Evolutionary conservation across 2,113 vertebrate species (phyloP).

Genomic region (Clarias macrocephalus): DNA sequence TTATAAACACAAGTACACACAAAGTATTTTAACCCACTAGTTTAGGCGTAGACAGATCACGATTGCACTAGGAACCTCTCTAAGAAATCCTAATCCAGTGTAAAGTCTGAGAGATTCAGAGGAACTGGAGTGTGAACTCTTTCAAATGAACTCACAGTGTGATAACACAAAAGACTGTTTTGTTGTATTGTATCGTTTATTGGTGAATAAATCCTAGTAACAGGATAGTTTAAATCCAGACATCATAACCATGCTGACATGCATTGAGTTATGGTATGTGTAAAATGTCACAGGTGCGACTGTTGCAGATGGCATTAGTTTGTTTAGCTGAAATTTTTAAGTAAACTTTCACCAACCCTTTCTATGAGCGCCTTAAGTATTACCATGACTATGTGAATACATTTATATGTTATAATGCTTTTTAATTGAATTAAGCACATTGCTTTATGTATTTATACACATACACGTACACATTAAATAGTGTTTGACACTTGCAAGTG

Average conservation of each 20-base stretch:
- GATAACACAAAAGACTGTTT: no score
- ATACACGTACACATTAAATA: not conserved
- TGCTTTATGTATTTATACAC: not conserved
- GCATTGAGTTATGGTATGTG: not conserved
- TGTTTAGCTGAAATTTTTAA: not conserved
- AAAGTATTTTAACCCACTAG: no score
- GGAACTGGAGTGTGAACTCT: no score
- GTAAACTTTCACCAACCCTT: not conserved
- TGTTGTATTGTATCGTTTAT: no score
- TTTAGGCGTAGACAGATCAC: no score
- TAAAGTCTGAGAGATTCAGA: no score
- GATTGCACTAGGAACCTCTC: no score
- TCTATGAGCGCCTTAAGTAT: not conserved
- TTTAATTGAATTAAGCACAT: not conserved
- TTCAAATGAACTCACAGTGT: no score
- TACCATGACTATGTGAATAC: not conserved
- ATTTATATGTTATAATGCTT: not conserved
- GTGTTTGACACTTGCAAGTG: not conserved
- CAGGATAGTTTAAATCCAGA: not conserved
- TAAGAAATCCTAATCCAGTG: no score
- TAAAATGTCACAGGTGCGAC: not conserved
- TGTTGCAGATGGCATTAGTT: not conserved
- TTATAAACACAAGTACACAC: no score
- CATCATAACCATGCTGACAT: not conserved
- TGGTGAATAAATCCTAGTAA: no score